phyloP scores from a whole-genome alignment of 2,888 invertebrate genomes.

The Apodemia hepburni region DNA sequence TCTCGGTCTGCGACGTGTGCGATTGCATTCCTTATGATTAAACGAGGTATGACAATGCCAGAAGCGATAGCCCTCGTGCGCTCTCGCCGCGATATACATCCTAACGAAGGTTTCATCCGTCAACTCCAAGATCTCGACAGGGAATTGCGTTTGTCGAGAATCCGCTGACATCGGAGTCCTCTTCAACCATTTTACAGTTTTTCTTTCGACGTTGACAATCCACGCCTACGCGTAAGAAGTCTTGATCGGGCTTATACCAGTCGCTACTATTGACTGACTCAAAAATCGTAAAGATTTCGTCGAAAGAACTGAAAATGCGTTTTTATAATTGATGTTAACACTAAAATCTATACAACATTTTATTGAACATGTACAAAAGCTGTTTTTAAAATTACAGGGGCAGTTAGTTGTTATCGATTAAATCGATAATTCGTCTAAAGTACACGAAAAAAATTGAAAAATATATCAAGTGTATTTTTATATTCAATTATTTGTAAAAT shows the following conservation, averaged over 20 bases:
- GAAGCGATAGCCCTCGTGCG: slow-evolving; percentile 88
- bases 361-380: slow-evolving; percentile 17
- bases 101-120: slow-evolving; percentile 89
- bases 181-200: slow-evolving; percentile 42
- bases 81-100: slow-evolving; percentile 85
- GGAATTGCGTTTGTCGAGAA: slow-evolving; percentile 76
- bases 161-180: slow-evolving; percentile 67
- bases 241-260: slow-evolving; percentile 55
- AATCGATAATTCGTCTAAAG: background rate
- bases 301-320: slow-evolving; percentile 3
- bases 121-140: slow-evolving; percentile 86
- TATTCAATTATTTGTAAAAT: slow-evolving; percentile 20
- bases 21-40: slow-evolving; percentile 90
- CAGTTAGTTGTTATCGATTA: background rate
- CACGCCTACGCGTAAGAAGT: slow-evolving; percentile 54
- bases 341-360: slow-evolving; percentile 16
- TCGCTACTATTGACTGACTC: slow-evolving; percentile 34
- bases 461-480: slow-evolving; percentile 22
- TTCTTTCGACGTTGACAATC: slow-evolving; percentile 42
- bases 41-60: slow-evolving; percentile 85
- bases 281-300: slow-evolving; percentile 12
- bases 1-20: slow-evolving; percentile 91
- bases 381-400: slow-evolving; percentile 9
- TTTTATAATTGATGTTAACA: slow-evolving; percentile 1
- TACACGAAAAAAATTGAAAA: background rate